phyloP scores from a whole-genome alignment of 2,888 invertebrate species.

The Deroplatys truncata region DNA sequence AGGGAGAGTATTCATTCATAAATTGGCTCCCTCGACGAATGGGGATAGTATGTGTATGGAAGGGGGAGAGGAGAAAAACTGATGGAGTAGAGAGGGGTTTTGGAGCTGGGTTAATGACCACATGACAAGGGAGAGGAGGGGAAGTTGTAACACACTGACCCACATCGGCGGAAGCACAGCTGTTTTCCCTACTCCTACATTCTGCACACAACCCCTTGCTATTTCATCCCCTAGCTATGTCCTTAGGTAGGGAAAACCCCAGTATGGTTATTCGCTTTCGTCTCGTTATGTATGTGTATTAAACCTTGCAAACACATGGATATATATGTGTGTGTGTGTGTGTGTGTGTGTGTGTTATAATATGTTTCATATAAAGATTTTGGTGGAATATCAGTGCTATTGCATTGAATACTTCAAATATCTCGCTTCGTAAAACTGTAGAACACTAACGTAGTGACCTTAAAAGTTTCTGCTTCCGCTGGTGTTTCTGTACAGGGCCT shows the following conservation, averaged over 20 bases:
- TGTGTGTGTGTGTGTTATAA: too few species aligned
- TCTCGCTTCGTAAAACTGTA: too few species aligned
- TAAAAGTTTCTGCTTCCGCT: too few species aligned
- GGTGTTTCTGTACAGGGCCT: too few species aligned
- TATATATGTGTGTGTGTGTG: too few species aligned
- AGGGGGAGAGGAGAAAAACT: not conserved
- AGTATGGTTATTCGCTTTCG: not conserved
- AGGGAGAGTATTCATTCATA: slow-evolving; percentile 22
- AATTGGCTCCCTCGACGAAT: slow-evolving; percentile 18
- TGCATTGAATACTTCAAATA: too few species aligned
- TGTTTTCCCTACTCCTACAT: not conserved
- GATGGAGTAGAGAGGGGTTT: not conserved
- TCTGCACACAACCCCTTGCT: not conserved
- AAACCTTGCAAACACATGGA: not conserved
- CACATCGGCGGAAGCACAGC: not conserved
- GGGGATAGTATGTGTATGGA: not conserved
- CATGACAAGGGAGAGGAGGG: slow-evolving; percentile 21
- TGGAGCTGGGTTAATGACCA: slow-evolving; percentile 23
- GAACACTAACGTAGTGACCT: too few species aligned
- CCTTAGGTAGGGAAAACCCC: not conserved
- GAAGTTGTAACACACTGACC: slow-evolving; percentile 23
- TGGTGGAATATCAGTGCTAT: too few species aligned
- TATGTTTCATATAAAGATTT: too few species aligned
- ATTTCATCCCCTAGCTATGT: not conserved
- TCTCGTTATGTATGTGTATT: not conserved